Base-by-base conservation (phyloP, 2,888 invertebrate species). In the Cephalotes varians region DNA sequence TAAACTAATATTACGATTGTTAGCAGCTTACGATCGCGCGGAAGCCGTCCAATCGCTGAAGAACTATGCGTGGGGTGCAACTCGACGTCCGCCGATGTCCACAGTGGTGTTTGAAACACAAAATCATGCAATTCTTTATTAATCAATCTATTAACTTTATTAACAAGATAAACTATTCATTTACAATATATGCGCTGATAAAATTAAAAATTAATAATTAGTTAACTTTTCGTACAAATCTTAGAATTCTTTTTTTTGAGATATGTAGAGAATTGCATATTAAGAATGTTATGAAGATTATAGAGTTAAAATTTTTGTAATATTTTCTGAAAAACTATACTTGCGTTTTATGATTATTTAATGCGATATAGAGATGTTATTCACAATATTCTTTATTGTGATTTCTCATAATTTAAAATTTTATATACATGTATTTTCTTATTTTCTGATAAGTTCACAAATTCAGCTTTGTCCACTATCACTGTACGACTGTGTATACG, bases 11-110 rank as follows among this genome's bases (percentile, higher is more conserved):
- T n/a, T n/a, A n/a, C n/a, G n/a, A n/a, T n/a, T n/a, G n/a, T n/a
- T n/a, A n/a, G n/a, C n/a, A n/a, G n/a, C n/a, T 83, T 74, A 65
- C 54, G 60, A 86, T 82, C 54, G 56, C 54, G 44, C 44, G 73
- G 82, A 83, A 82, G 69, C 77, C 54, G 28, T 77, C 21, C 47
- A 67, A 60, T 85, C 49, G 54, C 82, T 28, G 73, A 83, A 87
- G 84, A 87, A 79, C 82, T 71, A 88, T 83, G 91, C 90, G 92
- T 91, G 91, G 91, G 91, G 88, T 88, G 88, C 84, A 83, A 81
- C 83, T 71, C 72, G 80, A 18, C 25, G 58, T 15, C 12, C 79
- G 72, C 12, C 47, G 44, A 74, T 31, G 15, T 49, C 37, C 25
- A 4, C 54, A 71, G 31, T 40, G n/a, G 0, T 34, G 56, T 1